Evolutionary conservation across 2,113 vertebrate species (phyloP), one percentile per base, ranked within the genome.

Genomic region (Oreochromis spilurus): DNA sequence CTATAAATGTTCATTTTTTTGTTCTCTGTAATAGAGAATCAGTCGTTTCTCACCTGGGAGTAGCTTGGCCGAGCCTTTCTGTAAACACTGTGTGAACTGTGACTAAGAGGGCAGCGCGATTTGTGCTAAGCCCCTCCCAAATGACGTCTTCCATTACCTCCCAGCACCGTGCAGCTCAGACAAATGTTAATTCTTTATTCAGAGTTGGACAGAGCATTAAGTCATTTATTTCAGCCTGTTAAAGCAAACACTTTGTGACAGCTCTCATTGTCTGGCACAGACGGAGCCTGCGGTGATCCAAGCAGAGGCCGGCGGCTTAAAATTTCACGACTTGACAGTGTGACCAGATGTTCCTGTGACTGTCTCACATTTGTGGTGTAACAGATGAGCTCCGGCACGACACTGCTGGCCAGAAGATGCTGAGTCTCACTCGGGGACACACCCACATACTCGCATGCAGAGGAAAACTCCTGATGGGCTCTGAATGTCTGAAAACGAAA

Each of bases 271-370:
- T 83, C 81, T 85, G 62, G 38, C 38, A 10, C 10, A 8, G 21
- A 50, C 14, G 1, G 19, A 58, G 77, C 43, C 65, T 3, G 6
- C 21, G 2, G 48, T 2, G 57, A 79, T 82, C 45, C 29, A 54
- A 40, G 21, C 43, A 29, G 34, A 53, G 70, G 31, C 17, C n/a
- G 7, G 78, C 36, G 52, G 53, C 83, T 81, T 84, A 19, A 53
- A 67, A 57, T 48, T 67, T 90, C 82, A 85, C 48, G 31, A 82
- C 82, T 83, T 14, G 19, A 87, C 89, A 81, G 86, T 62, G 53
- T 65, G 88, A 90, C 83, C 91, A 92, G 91, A 94, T 95, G 93
- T 91, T 93, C 54, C 40, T 19, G 83, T 60, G 87, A 75, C 55
- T 24, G 45, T 29, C 81, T 84, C 54, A 16, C 45, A 5, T 84